Evolutionary conservation across 2,797 vertebrate species (phyloP), one percentile per base, ranked within the genome.

Genomic region (Oophaga sylvatica): DNA sequence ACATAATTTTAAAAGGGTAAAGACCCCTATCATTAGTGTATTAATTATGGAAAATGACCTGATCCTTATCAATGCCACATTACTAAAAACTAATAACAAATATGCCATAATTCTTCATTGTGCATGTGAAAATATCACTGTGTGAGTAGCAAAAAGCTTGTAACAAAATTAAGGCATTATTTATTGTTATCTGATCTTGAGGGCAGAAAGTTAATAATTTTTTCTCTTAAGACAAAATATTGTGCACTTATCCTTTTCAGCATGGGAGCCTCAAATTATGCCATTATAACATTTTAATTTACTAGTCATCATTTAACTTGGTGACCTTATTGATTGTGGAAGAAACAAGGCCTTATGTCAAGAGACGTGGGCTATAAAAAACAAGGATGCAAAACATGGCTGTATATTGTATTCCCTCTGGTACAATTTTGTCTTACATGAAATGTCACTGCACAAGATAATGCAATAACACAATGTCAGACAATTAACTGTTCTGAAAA

Each of bases 271-370:
- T 68, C 26, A 70, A 83, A 83, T 70, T 53, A 83, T 70, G 48
- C 29, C 26, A 70, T n/a, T 15, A 65, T 56, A 56, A 4, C 53
- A 53, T 70, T 70, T 83, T 70, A 70, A 83, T 83, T 83, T 83
- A 9, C 81, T 70, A 83, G 45, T 35, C 10, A 70, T 71, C 68
- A 83, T 73, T 83, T 83, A 60, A 59, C 67, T 73, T 57, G 20
- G 81, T 56, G 59, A 59, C 67, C 67, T 73, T 83, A 83, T 83
- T 35, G 81, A 83, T 83, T 83, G 67, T n/a, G 31, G 29, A 71
- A 31, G 53, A 15, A 59, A 29, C 9, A 59, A 59, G 29, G 48
- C 68, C 56, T 73, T 31, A 31, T 71, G 48, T 67, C 48, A 67
- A 57, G 22, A 41, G 67, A 68, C 48, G 31, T 73, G 68, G 22